Evolutionary conservation across 2,888 invertebrate species (phyloP), one percentile per base, ranked within the genome.

Genomic region (Spilarctia lutea): DNA sequence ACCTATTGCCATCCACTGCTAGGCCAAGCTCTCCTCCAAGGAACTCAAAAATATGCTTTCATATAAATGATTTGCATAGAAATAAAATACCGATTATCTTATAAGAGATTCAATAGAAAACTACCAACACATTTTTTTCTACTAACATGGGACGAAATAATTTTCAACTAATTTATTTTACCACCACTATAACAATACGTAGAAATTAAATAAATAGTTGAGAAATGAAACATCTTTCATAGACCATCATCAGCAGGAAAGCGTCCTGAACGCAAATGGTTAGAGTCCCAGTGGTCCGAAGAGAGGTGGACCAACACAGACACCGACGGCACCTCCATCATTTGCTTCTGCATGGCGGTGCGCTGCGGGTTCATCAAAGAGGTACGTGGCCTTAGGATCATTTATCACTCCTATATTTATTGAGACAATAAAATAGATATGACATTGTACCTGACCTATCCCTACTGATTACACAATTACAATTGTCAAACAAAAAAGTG

Each of bases 281-380:
- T 94, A 67, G 91, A 92, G 79, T 94, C 94, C 0, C 85, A 72
- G 45, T 94, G 92, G 91, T 96, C 95, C 0, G 90, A 88, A 18
- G 90, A 90, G 75, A 88, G 90, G 20, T 93, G 93, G 90, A 90
- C 90, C 2, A 93, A 90, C 81, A 95, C 96, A 0, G 91, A 91
- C 72, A 85, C 92, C 0, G 93, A 91, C 56, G 95, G 94, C 13
- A 90, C 93, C 0, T 93, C 94, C 0, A 90, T 91, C 1, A 84
- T 88, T 27, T 94, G 95, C 83, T 94, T 96, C 87, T 92, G 93
- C 74, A 94, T 95, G 95, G 94, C 95, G 0, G 94, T 96, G 42
- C 88, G 91, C 2, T 94, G 94, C 74, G 95, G 94, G 0, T 94
- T 95, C 73, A 79, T 91, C 48, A 93, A 93, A 75, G 94, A 95